Evolutionary conservation across 1,140 invertebrate genomes (phyloP).

Genomic region (Mya arenaria): DNA sequence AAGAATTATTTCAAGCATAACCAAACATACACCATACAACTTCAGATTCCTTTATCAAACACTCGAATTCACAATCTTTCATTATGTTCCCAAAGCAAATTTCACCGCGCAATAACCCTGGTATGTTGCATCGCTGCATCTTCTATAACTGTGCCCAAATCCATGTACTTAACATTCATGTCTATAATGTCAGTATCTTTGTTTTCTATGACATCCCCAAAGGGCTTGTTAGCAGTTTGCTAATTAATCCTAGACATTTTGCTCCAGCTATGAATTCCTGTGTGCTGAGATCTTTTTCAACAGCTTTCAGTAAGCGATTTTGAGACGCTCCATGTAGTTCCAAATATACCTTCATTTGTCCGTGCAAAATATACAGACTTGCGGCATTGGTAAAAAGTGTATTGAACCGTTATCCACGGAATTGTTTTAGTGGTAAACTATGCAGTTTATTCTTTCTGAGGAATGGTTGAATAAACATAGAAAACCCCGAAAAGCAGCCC

Average conservation of each 20-base stretch:
- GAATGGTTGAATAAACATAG: conserved; percentile 8
- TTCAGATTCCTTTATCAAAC: neutral
- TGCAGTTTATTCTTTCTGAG: conserved; percentile 2
- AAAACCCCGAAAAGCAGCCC: conserved; percentile 9
- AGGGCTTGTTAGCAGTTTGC: neutral
- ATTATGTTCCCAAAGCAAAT: conserved; percentile 17
- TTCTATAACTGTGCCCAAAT: conserved; percentile 22
- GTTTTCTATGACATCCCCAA: conserved; percentile 23
- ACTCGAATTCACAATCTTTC: conserved; percentile 15
- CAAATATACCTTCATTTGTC: conserved; percentile 8
- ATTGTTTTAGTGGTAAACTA: neutral
- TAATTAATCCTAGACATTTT: conserved; percentile 5
- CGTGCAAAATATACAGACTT: conserved; percentile 6
- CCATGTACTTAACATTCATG: conserved; percentile 48
- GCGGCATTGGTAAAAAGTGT: conserved; percentile 15
- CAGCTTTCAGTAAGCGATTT: conserved; percentile 2
- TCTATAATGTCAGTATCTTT: conserved; percentile 28
- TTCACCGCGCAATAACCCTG: conserved; percentile 19
- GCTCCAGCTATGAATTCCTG: conserved; percentile 6
- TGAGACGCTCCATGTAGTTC: neutral
- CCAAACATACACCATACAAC: neutral
- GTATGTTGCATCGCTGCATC: conserved; percentile 4
- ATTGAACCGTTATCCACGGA: conserved; percentile 24
- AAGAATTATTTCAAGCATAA: neutral
- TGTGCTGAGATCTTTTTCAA: conserved; percentile 13